These are phyloP conservation scores for Clytia hemisphaerica DNA, from an alignment of 30 jellyfish, hydroid and myxozoan species.

Conservation along the genomic window DNA sequence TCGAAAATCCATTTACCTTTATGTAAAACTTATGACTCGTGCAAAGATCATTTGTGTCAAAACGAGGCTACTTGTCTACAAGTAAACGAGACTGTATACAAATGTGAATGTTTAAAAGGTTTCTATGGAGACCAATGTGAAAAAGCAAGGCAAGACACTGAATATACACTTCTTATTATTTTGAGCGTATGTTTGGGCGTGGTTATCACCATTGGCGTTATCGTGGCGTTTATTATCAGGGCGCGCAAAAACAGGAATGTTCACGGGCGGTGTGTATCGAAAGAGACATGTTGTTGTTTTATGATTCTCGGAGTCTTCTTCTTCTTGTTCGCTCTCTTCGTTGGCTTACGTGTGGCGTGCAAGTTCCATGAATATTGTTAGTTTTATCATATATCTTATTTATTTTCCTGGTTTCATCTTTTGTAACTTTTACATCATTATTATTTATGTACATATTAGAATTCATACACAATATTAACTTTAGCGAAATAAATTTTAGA, in stretches of 20 bases:
- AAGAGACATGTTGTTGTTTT: not conserved
- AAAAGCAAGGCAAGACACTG: not conserved
- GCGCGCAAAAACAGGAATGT: not conserved
- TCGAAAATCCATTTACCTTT: not conserved
- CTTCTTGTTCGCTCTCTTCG: not conserved
- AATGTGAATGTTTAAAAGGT: not conserved
- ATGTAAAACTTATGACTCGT: not conserved
- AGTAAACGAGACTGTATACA: not conserved
- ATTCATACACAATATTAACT: no score
- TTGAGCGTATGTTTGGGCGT: not conserved
- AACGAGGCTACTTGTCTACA: not conserved
- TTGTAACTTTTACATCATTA: no score
- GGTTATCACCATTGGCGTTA: not conserved
- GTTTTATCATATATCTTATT: not conserved
- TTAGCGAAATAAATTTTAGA: no score
- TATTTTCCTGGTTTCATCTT: no score
- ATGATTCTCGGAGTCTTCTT: not conserved
- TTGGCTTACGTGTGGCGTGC: slow-evolving; percentile 4
- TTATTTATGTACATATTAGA: no score
- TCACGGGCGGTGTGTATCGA: slow-evolving; percentile 21
- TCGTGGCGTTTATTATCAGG: not conserved
- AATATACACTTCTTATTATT: not conserved
- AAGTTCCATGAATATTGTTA: not conserved
- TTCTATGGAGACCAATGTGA: not conserved
- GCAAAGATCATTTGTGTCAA: slow-evolving; percentile 1